Base-by-base conservation (phyloP, 2,113 vertebrate species). In the Psittacula cyanocephala region DNA sequence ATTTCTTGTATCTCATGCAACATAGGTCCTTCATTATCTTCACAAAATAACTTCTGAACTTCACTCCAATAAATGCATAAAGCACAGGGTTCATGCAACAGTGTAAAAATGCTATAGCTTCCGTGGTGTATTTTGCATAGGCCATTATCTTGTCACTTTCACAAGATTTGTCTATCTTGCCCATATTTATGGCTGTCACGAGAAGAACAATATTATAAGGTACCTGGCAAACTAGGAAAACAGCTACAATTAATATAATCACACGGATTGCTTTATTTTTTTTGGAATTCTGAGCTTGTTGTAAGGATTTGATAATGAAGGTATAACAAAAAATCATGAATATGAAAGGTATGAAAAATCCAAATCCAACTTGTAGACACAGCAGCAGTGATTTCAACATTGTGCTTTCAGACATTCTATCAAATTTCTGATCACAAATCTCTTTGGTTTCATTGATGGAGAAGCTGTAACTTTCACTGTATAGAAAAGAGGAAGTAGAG, bases 71-170 rank as follows among this genome's bases (percentile, higher is more conserved):
- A 24, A 99, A 99, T 4, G 99, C 99, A 2, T 99, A 99, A 33
- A 99, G 98, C 67, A 99, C 94, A 0, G 99, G 99, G 97, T 99
- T 99, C 63, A 99, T 97, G 35, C 99, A 99, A 95, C 99, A 99
- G 93, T 99, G 99, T 88, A 99, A 98, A 96, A 99, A 99, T 25
- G 99, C 99, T 70, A 99, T 19, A 31, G 97, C 97, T 96, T 99
- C 98, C 1, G 98, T 98, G 74, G 97, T 22, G 1, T 46, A 97
- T 59, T 81, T 91, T 2, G 76, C 64, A 25, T 97, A 97, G 14
- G 83, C 17, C 39, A 97, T 37, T 8, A 12, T 11, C 6, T 97
- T 96, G 4, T 81, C 92, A 0, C 2, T 6, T 0, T 31, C 13
- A 81, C 99, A 99, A 0, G 60, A 9, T 16, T 91, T 96, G 81